These are phyloP conservation scores for Saccostrea glomerata DNA, from an alignment of 1,140 invertebrate genomes.

Conservation along the genomic window DNA sequence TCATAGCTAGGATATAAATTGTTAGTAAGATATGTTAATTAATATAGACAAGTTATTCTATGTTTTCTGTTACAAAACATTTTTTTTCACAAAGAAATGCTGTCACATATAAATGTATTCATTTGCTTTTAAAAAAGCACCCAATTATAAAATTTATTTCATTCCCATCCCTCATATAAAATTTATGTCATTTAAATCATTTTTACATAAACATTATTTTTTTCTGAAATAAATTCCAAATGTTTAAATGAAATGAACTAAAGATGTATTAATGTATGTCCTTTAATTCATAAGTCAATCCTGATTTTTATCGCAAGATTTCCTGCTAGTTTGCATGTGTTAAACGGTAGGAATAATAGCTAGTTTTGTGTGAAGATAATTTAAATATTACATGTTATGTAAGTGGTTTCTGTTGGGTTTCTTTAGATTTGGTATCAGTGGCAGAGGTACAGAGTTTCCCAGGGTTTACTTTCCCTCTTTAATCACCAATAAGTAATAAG, in stretches of 20 bases:
- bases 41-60: too few relatives aligned
- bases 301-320: neutral
- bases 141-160: too few relatives aligned
- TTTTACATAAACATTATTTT: neutral
- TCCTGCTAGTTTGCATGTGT: neutral
- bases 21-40: too few relatives aligned
- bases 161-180: too few relatives aligned
- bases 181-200: neutral
- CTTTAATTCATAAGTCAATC: neutral
- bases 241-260: neutral
- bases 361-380: neutral
- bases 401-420: neutral
- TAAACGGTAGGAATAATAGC: neutral
- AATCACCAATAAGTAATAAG: too few relatives aligned
- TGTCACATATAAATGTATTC: too few relatives aligned
- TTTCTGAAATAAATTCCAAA: neutral
- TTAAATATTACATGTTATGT: constrained; percentile 10
- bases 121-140: too few relatives aligned
- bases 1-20: too few relatives aligned
- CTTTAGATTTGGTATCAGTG: neutral
- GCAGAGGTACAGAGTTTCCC: neutral
- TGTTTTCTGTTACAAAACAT: too few relatives aligned
- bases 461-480: neutral
- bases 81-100: too few relatives aligned
- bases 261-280: neutral